Base-by-base conservation (phyloP, 2,113 vertebrate genomes). In the Percopsis transmontana region DNA sequence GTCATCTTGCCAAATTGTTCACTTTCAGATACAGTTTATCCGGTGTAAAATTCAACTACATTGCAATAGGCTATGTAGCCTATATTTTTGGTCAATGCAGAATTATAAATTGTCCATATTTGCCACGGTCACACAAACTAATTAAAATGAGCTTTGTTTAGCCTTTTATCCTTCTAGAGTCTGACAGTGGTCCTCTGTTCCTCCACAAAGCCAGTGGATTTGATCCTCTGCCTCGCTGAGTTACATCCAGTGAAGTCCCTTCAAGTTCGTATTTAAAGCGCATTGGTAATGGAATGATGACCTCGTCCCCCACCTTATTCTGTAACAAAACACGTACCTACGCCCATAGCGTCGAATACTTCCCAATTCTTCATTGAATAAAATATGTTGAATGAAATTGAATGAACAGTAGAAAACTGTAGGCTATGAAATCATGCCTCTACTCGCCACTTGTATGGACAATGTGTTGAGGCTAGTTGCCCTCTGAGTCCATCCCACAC, bases 1-100 rank as follows among this genome's bases (percentile, higher is more conserved):
- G 92, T 93, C 95, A 97, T 97, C 82, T 78, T 83, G 72, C 74
- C 79, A 59, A 73, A 57, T 66, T 47, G 58, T 72, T 81, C 79
- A 80, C 72, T 81, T 14, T 54, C 68, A 56, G 21, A 15, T 2
- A 21, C 20, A 23, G 19, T 15, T 27, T 2, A 11, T 27, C 24
- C 10, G 56, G 15, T 47, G 64, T 58, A 51, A 74, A 51, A 78
- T 20, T 74, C 48, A 86, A 76, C 88, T 88, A 86, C 88, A 90
- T 90, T 48, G 82, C 87, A 70, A 52, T n/a, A n/a, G n/a, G n/a
- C n/a, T n/a, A n/a, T 76, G 38, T 20, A 18, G 48, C 48, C 48
- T 20, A 51, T 51, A 20, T 48, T n/a, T 48, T n/a, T 48, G 27
- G 48, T 48, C 54, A 61, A 47, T 18, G 42, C 11, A 52, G 52